Conservation (phyloP, 2,113 vertebrate species). For the Pseudorectes ferrugineus region DNA sequence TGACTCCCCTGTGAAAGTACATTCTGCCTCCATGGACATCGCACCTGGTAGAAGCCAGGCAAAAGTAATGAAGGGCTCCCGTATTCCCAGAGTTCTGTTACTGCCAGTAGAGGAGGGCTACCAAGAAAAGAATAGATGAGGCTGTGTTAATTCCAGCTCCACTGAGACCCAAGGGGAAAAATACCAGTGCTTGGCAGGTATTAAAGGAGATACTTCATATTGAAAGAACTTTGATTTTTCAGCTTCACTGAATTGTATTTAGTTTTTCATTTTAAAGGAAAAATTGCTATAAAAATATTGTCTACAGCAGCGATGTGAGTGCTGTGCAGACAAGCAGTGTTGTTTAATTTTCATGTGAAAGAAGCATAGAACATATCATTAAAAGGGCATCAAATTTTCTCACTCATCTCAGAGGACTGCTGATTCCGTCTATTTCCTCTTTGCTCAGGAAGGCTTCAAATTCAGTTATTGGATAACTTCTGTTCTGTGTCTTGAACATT, state of each 20-base stretch:
- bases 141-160: conserved; percentile 3
- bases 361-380: background rate
- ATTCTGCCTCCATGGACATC: background rate
- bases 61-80: background rate
- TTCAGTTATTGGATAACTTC: conserved; percentile 22
- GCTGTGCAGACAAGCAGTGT: background rate
- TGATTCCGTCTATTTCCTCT: conserved; percentile 46
- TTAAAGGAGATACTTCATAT: background rate
- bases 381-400: conserved; percentile 9
- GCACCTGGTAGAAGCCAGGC: background rate
- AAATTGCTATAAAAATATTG: background rate
- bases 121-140: background rate
- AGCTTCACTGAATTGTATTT: background rate
- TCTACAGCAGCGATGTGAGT: background rate
- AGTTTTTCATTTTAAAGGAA: background rate
- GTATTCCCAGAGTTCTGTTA: background rate
- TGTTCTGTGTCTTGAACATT: conserved; percentile 41
- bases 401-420: conserved; percentile 1
- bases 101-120: background rate
- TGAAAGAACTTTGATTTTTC: background rate
- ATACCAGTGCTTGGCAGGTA: background rate
- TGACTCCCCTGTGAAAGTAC: background rate
- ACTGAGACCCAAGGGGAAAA: background rate
- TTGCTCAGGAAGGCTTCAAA: conserved; percentile 28
- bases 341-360: conserved; percentile 7